These are phyloP conservation scores for Phataginus tetradactyla DNA, from an alignment of 2,797 vertebrate genomes.

Conservation along the genomic window DNA sequence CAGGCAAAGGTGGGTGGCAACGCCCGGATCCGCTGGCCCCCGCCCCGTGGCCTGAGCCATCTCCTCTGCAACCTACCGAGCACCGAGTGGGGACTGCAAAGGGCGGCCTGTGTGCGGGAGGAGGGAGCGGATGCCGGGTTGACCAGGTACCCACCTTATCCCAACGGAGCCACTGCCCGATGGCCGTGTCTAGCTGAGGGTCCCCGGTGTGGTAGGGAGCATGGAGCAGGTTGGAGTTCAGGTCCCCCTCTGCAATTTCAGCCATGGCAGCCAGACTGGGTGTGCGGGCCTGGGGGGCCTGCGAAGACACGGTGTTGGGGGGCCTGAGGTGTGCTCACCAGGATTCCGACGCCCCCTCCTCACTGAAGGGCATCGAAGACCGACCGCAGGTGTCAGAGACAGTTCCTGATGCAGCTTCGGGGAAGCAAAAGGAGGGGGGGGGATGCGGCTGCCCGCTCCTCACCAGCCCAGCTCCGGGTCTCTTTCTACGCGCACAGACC, in stretches of 20 bases:
- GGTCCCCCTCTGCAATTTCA: slow-evolving; percentile 85
- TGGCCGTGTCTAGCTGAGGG: slow-evolving; percentile 89
- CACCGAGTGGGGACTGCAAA: slow-evolving; percentile 46
- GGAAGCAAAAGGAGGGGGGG: accelerated
- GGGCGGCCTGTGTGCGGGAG: not conserved
- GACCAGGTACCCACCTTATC: slow-evolving; percentile 88
- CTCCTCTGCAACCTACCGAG: not conserved
- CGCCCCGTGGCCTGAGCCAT: not conserved
- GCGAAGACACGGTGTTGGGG: slow-evolving; percentile 2
- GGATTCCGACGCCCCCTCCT: slow-evolving; percentile 21
- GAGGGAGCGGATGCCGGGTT: not conserved
- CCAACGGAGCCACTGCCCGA: slow-evolving; percentile 92
- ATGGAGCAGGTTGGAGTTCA: slow-evolving; percentile 89
- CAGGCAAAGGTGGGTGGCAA: slow-evolving; percentile 55
- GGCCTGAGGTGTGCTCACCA: slow-evolving; percentile 27
- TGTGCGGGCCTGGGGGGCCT: not conserved
- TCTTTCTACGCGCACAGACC: not conserved
- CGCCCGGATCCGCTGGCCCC: slow-evolving; percentile 19
- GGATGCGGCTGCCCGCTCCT: not conserved
- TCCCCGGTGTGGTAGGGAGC: slow-evolving; percentile 88
- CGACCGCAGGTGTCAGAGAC: not conserved
- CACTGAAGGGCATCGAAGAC: slow-evolving; percentile 59
- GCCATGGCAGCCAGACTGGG: slow-evolving; percentile 65
- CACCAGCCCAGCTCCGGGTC: not conserved
- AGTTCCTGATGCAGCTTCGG: not conserved